These are phyloP conservation scores for Eubasilissa splendida DNA, from an alignment of 2,888 invertebrate species.

Conservation along the genomic window DNA sequence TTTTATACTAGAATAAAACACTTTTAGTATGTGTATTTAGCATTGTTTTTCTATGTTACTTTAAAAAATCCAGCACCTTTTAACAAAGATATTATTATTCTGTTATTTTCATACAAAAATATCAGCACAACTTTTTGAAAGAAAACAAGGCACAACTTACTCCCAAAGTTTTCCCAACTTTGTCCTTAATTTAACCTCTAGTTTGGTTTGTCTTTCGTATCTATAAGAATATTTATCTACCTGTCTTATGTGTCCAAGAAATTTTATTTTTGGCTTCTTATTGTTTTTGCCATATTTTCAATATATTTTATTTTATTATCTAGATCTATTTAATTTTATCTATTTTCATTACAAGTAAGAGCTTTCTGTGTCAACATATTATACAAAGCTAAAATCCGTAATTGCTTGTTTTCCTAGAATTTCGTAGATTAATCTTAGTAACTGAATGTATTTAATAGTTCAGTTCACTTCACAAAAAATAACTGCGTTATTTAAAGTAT, in stretches of 20 bases:
- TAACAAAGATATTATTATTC: not conserved
- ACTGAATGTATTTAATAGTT: too few relatives aligned
- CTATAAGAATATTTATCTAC: constrained; percentile 15
- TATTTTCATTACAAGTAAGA: too few relatives aligned
- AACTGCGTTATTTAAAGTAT: too few relatives aligned
- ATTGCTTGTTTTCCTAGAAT: too few relatives aligned
- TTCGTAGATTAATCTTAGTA: too few relatives aligned
- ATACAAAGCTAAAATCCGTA: too few relatives aligned
- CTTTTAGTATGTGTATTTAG: not conserved
- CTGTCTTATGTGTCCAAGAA: not conserved
- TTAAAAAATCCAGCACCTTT: too few relatives aligned
- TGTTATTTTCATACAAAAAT: constrained; percentile 8
- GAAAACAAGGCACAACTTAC: constrained; percentile 14
- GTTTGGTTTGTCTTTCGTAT: constrained; percentile 25
- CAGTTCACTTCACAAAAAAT: too few relatives aligned
- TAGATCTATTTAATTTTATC: too few relatives aligned
- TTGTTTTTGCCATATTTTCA: constrained; percentile 1
- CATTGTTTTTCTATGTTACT: too few relatives aligned
- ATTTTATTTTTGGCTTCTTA: constrained; percentile 19
- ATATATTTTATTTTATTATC: not conserved
- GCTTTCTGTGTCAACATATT: too few relatives aligned
- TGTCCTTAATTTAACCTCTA: constrained; percentile 14
- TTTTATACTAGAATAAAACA: not conserved
- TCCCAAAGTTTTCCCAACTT: constrained; percentile 20
- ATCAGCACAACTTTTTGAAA: not conserved